Evolutionary conservation across 2,888 invertebrate species (phyloP), one percentile per base, ranked within the genome.

Genomic region (Cheilosia pagana): DNA sequence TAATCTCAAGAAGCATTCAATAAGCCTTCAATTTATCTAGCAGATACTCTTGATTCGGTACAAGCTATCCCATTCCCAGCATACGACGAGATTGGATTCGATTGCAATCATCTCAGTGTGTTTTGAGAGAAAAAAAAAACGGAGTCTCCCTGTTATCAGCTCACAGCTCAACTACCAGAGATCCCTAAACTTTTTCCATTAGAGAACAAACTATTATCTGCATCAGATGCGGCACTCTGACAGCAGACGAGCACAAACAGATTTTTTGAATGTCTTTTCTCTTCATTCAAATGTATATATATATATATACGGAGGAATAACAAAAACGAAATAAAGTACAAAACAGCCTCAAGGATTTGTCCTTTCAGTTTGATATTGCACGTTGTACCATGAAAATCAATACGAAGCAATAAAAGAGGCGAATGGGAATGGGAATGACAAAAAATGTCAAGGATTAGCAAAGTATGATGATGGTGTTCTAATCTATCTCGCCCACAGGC

Each of bases 171-270:
- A 77, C 71, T 72, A 55, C 78, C 68, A 74, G 65, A 79, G 57
- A 79, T 75, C 63, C 77, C 50, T 63, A 83, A 83, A 83, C 53
- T 85, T 79, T 85, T 85, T 70, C 79, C 85, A 79, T 85, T 79
- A 75, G 70, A 70, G 53, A 53, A 53, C 57, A 57, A 65, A 83
- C 79, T 71, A 71, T 71, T 79, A 71, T 79, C 78, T 57, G 68
- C 74, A 78, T 78, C 78, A 63, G 82, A 77, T 82, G 62, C 55
- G 71, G 76, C 43, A 53, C 55, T 68, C 28, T 50, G 39, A 31
- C 41, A 52, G 31, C 72, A 82, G 53, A 68, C 63, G 72, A 67
- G 62, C 35, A 14, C 12, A 59, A 83, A 72, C 77, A 62, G 67
- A 74, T 78, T 68, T 60, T 74, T 52, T 16, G 52, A 72, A 72